Evolutionary conservation across 2,888 invertebrate species (phyloP).

Genomic region (Tachina grossa): DNA sequence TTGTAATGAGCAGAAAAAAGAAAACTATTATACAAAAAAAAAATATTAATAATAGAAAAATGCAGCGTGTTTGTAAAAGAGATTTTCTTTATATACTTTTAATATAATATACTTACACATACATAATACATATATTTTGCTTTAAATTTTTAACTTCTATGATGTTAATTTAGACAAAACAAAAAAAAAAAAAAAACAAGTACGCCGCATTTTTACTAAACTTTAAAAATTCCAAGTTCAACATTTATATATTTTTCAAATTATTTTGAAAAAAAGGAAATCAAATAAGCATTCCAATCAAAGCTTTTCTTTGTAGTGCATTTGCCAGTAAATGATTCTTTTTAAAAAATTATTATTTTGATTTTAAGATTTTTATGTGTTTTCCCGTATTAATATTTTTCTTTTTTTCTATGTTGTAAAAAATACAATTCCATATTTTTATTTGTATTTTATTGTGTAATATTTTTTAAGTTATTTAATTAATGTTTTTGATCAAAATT

Average conservation of each 20-base stretch:
- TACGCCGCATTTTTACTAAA: constrained; percentile 40
- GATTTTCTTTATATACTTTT: constrained; percentile 41
- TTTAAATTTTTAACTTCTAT: constrained; percentile 51
- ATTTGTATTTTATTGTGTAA: constrained; percentile 62
- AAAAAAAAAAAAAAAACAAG: constrained; percentile 2
- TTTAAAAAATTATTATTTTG: constrained; percentile 56
- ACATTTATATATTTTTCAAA: constrained; percentile 31
- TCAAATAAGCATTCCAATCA: constrained; percentile 59
- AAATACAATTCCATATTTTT: constrained; percentile 48
- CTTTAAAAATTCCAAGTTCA: constrained; percentile 49
- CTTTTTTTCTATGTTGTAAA: constrained; percentile 66
- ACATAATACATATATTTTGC: neutral
- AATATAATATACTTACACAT: neutral
- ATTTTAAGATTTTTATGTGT: constrained; percentile 64
- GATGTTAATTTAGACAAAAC: constrained; percentile 54
- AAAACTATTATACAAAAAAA: constrained; percentile 42
- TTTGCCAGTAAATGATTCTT: constrained; percentile 58
- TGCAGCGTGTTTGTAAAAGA: constrained; percentile 60
- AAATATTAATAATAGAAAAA: constrained; percentile 32
- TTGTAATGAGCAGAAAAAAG: constrained; percentile 43
- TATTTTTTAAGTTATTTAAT: constrained; percentile 62
- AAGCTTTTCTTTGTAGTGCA: constrained; percentile 24
- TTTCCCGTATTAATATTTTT: constrained; percentile 68
- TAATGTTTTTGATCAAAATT: constrained; percentile 64
- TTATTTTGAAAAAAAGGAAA: constrained; percentile 19